phyloP scores from a whole-genome alignment of 2,797 vertebrate species.

The Sebastes oblongus region DNA sequence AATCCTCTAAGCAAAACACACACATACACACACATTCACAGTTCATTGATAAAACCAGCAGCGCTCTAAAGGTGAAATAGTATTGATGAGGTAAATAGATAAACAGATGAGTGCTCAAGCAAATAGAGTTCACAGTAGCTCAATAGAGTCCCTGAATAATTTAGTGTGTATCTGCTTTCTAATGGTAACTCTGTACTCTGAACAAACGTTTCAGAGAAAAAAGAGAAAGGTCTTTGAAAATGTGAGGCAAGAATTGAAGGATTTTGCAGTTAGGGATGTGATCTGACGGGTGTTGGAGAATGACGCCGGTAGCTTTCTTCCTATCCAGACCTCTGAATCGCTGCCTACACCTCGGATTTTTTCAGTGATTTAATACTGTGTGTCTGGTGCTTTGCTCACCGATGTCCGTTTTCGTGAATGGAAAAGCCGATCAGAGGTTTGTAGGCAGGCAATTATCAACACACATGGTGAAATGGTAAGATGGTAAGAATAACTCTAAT shows the following conservation, averaged over 20 bases:
- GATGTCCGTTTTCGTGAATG: background rate
- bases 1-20: background rate
- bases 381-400: background rate
- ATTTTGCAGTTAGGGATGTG: background rate
- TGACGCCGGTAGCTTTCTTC: background rate
- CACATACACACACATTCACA: background rate
- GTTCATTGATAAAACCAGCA: conserved; percentile 30
- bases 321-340: background rate
- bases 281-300: background rate
- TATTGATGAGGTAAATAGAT: conserved; percentile 47
- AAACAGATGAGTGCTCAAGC: conserved; percentile 29
- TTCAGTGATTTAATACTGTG: background rate
- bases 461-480: background rate
- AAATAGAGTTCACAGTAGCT: conserved; percentile 20
- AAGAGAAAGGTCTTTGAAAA: background rate
- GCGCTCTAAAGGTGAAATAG: conserved; percentile 7
- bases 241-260: background rate
- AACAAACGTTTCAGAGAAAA: background rate
- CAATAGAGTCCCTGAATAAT: conserved; percentile 10
- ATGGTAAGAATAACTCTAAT: background rate
- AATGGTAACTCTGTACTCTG: background rate
- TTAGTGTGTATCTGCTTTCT: conserved; percentile 13
- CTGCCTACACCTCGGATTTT: background rate
- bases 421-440: background rate
- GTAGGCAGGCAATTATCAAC: background rate